These are phyloP conservation scores for Cyaniris semiargus DNA, from an alignment of 2,888 invertebrate species.

Conservation along the genomic window DNA sequence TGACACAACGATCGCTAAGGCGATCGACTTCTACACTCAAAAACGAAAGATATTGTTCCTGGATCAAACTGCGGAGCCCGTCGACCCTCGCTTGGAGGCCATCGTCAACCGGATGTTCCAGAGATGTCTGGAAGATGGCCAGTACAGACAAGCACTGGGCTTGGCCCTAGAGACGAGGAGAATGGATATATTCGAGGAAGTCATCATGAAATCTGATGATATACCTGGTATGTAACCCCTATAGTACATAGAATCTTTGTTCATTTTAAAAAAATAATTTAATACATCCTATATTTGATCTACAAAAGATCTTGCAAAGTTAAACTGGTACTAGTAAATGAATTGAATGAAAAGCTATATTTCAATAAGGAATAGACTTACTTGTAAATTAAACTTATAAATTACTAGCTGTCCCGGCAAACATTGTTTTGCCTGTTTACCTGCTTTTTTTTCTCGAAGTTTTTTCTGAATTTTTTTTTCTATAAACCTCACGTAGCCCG, in stretches of 20 bases:
- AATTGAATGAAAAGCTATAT: no score
- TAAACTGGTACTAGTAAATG: not conserved
- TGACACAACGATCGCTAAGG: slow-evolving; percentile 97
- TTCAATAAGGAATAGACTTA: no score
- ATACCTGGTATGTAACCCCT: slow-evolving; percentile 76
- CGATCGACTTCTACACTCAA: slow-evolving; percentile 97
- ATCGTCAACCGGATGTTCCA: slow-evolving; percentile 99
- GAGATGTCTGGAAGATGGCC: slow-evolving; percentile 95
- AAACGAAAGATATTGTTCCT: slow-evolving; percentile 88
- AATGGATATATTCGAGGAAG: slow-evolving; percentile 97
- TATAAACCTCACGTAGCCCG: no score
- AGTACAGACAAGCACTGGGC: slow-evolving; percentile 97
- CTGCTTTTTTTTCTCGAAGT: no score
- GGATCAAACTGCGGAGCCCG: slow-evolving; percentile 83
- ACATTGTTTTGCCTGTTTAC: no score
- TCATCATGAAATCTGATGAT: slow-evolving; percentile 96
- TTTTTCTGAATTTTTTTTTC: no score
- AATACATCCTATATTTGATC: no score
- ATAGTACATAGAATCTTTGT: not conserved
- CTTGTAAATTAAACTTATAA: no score
- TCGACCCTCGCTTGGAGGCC: slow-evolving; percentile 91
- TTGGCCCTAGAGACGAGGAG: slow-evolving; percentile 97
- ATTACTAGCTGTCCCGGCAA: no score
- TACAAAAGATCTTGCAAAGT: not conserved
- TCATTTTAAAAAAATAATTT: no score